A percentile compares a stretch with the other conserved stretches of the same genome.
Evolutionary conservation across 2,113 vertebrate species (phyloP).

Genomic region (Pampusana beccarii): DNA sequence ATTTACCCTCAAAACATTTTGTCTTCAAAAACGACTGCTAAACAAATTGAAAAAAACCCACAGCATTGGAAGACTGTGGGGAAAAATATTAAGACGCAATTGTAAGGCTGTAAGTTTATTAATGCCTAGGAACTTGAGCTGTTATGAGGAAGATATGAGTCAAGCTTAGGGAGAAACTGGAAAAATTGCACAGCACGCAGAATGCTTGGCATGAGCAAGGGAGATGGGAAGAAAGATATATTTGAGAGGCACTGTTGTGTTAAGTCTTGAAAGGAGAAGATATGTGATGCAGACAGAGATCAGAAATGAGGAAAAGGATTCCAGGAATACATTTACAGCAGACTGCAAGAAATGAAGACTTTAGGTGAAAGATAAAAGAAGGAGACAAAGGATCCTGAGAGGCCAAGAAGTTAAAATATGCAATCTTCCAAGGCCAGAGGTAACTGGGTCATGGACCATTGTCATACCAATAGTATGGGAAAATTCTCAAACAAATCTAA

Average conservation of each 20-base stretch:
- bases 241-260: neutral
- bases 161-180: constrained; percentile 5
- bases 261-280: neutral
- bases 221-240: neutral
- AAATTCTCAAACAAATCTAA: neutral
- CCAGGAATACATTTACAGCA: constrained; percentile 3
- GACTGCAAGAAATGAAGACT: neutral
- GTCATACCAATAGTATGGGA: neutral
- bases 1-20: neutral
- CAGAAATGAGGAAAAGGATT: constrained; percentile 22
- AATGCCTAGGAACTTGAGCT: neutral
- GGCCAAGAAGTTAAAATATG: neutral
- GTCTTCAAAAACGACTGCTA: neutral
- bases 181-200: constrained; percentile 21
- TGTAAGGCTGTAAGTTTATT: neutral
- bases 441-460: neutral
- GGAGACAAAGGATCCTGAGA: neutral
- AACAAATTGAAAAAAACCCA: neutral
- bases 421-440: neutral
- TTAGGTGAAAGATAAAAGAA: neutral
- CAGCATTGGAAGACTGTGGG: neutral
- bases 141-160: constrained; percentile 1
- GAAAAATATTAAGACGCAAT: constrained; percentile 17
- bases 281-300: neutral
- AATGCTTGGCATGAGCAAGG: neutral